Conservation (phyloP, 2,113 vertebrate species). For the Lophotis ruficrista region DNA sequence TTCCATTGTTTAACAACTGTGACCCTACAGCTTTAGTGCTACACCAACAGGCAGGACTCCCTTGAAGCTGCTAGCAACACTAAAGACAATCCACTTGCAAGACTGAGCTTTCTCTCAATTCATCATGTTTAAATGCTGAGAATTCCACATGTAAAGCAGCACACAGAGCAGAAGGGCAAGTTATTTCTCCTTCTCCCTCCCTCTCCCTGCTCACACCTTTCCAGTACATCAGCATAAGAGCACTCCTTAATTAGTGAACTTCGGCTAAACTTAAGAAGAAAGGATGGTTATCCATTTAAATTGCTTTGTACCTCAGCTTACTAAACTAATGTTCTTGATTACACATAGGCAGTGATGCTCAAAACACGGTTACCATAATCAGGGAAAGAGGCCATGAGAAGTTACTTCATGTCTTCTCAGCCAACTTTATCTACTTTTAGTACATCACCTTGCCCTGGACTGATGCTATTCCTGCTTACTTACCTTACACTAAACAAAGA, state of each 20-base stretch:
- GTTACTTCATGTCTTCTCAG: neutral
- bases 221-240: neutral
- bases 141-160: neutral
- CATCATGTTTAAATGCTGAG: neutral
- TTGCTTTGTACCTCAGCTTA: neutral
- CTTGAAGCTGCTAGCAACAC: neutral
- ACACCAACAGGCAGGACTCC: neutral
- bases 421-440: neutral
- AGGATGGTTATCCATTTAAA: neutral
- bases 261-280: neutral
- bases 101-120: neutral
- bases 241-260: neutral
- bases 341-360: neutral
- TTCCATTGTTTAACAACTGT: neutral
- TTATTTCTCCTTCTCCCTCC: neutral
- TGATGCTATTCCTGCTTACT: neutral
- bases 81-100: neutral
- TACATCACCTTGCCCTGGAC: neutral
- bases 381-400: neutral
- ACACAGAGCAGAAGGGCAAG: neutral
- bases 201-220: neutral
- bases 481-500: neutral
- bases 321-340: neutral
- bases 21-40: neutral
- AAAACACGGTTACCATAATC: neutral